Conservation (phyloP, 2,888 invertebrate genomes). For the Parnassius mnemosyne region DNA sequence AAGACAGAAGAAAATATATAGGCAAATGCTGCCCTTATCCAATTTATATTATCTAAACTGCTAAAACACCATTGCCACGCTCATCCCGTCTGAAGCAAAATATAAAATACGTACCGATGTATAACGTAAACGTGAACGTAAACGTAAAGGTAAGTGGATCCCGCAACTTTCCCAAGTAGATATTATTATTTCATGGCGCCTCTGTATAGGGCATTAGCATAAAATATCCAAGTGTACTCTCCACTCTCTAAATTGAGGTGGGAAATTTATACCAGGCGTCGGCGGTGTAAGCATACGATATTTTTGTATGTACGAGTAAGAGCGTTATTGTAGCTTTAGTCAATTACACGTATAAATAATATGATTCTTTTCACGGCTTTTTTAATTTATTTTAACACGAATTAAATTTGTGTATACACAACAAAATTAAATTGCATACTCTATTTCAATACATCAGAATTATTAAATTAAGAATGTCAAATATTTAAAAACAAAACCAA, state of each 20-base stretch:
- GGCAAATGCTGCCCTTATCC: constrained; percentile 21
- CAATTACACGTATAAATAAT: no score
- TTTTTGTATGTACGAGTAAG: background rate
- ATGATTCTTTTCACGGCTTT: no score
- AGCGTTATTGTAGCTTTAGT: no score
- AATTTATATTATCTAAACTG: constrained; percentile 23
- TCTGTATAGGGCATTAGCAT: constrained; percentile 39
- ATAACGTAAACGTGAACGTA: constrained; percentile 17
- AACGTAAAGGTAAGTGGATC: constrained; percentile 34
- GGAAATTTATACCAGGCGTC: constrained; percentile 29
- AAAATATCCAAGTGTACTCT: constrained; percentile 36
- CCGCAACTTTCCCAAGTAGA: constrained; percentile 34
- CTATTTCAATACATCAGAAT: no score
- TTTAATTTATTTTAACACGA: no score
- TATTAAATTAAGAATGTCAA: no score
- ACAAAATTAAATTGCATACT: no score
- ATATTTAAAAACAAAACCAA: no score
- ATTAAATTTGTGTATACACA: no score
- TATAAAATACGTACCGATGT: constrained; percentile 22
- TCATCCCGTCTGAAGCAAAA: constrained; percentile 17
- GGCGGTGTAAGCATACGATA: constrained; percentile 8
- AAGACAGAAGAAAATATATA: background rate
- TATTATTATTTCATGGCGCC: constrained; percentile 41
- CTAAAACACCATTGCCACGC: constrained; percentile 8
- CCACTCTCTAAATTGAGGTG: constrained; percentile 39